A percentile compares a stretch with the other conserved stretches of the same genome.
These are phyloP conservation scores for Garrulus glandarius DNA, from an alignment of 2,797 vertebrate genomes.

Conservation along the genomic window DNA sequence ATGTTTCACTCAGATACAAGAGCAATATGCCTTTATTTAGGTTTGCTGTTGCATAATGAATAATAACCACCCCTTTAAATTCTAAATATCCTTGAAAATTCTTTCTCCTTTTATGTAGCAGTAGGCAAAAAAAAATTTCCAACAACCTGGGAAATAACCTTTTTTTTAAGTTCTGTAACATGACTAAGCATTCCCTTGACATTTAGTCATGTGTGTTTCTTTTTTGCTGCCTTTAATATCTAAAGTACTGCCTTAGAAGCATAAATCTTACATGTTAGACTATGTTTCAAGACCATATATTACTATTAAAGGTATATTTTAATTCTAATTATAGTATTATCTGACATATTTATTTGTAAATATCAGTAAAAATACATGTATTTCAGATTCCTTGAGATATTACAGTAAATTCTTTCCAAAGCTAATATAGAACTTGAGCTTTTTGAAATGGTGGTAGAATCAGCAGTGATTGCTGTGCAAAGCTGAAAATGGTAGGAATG, in stretches of 20 bases:
- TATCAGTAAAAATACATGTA: not conserved
- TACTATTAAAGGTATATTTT: not conserved
- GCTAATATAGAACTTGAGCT: not conserved
- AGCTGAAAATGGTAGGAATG: not conserved
- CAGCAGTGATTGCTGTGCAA: not conserved
- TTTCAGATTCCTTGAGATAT: not conserved
- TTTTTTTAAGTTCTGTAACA: not conserved
- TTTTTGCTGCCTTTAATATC: not conserved
- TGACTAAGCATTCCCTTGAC: conserved; percentile 1
- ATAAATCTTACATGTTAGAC: not conserved
- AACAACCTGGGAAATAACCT: not conserved
- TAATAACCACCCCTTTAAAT: not conserved
- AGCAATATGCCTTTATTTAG: not conserved
- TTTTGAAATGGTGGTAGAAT: not conserved
- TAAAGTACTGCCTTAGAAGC: not conserved
- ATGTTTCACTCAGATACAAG: not conserved
- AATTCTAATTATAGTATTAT: not conserved
- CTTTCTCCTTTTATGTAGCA: not conserved
- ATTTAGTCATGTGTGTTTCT: not conserved
- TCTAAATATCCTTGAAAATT: not conserved
- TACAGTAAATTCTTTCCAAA: not conserved
- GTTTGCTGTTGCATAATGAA: not conserved
- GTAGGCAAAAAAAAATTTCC: not conserved
- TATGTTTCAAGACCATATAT: not conserved
- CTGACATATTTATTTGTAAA: not conserved